A percentile compares a stretch with the other conserved stretches of the same genome.
Conservation (phyloP, 2,113 vertebrate genomes). For the Perca schrenkii region DNA sequence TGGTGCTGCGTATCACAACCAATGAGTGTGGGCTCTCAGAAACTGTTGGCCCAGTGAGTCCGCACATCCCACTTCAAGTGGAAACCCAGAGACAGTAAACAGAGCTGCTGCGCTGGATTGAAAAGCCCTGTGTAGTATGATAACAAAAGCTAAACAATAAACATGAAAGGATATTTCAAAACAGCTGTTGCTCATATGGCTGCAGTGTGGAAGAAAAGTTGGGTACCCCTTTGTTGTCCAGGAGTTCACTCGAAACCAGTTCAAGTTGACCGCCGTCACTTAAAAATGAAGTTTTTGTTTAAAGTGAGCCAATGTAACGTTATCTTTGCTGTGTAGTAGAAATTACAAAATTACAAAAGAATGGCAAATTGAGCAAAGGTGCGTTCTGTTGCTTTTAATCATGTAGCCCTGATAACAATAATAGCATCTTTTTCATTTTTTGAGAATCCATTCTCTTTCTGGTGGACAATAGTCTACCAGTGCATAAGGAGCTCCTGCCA, state of each 20-base stretch:
- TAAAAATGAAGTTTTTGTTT: background rate
- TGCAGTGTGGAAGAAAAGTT: conserved; percentile 1
- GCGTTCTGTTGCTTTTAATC: no score
- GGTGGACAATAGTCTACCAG: background rate
- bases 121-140: conserved; percentile 25
- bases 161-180: conserved; percentile 33
- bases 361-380: background rate
- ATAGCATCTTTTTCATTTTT: background rate
- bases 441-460: no score
- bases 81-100: conserved; percentile 56
- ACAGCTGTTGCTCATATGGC: conserved; percentile 12
- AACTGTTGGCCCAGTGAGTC: conserved; percentile 39
- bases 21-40: conserved; percentile 25
- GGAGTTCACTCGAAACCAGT: background rate
- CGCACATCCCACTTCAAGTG: conserved; percentile 46
- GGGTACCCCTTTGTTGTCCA: background rate
- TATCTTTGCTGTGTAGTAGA: background rate
- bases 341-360: background rate
- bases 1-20: conserved; percentile 61
- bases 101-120: conserved; percentile 25
- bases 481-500: background rate
- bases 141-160: conserved; percentile 39
- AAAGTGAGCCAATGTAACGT: background rate
- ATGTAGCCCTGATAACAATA: background rate
- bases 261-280: conserved; percentile 4